Base-by-base conservation (phyloP, 2,888 invertebrate genomes). In the Emmelina monodactyla region DNA sequence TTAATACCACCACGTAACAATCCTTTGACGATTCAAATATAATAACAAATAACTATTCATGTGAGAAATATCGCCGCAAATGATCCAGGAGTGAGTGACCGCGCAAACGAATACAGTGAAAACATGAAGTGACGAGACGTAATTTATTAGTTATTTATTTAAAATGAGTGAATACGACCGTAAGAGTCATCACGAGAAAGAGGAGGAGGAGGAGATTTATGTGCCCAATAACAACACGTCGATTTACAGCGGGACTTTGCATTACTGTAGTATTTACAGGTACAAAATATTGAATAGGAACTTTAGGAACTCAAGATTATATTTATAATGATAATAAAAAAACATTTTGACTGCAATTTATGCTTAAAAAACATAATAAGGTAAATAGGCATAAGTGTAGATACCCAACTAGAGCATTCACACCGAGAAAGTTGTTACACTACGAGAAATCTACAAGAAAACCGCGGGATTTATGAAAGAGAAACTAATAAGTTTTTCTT, bases 231-330 rank as follows among this genome's bases (percentile, higher is more conserved):
- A 78, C 42, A 73, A 79, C 45, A 73, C 75, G 46, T 80, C 80
- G 11, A 60, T 80, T 42, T 81, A 80, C 53, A 83, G 82, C 62
- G 83, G 83, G 51, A 83, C 82, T 30, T 62, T 75, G 52, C 79
- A 82, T 62, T 84, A 84, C 66, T 83, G 83, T 62, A 81, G 81
- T 43, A 79, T 81, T 51, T 80, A 80, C 71, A 80, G 81, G 81
- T 81, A 63, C 15, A 35, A 9, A 25, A 12, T 11, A 32, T 7
- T 14, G 7, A 16, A 13, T 3, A 25, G 25, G 3, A 25, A 7
- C 11, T 25, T 11, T 7, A 25, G 11, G 25, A 25, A 4, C 25
- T 25, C n/a, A n/a, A n/a, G n/a, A n/a, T n/a, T n/a, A n/a, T n/a
- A n/a, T n/a, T n/a, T n/a, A n/a, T n/a, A n/a, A n/a, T n/a, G n/a